phyloP scores from a whole-genome alignment of 2,888 invertebrate species.

The Ormyrus nitidulus region DNA sequence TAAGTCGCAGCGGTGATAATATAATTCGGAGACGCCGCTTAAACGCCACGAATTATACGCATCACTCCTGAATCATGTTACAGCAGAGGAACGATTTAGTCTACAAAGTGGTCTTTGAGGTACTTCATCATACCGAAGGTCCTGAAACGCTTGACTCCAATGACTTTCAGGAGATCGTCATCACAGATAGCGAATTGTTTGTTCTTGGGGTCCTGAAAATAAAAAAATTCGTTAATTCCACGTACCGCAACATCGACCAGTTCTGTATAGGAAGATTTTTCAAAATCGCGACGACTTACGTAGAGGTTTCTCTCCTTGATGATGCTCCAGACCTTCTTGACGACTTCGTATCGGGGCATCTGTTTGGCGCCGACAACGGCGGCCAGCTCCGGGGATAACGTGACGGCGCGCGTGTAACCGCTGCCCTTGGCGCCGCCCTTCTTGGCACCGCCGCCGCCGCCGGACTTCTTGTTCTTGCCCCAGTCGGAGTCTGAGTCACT shows the following conservation, averaged over 20 bases:
- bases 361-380: slow-evolving; percentile 89
- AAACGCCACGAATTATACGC: slow-evolving; percentile 51
- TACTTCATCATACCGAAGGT: slow-evolving; percentile 99
- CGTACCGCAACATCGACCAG: neutral
- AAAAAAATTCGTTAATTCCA: slow-evolving; percentile 31
- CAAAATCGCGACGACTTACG: slow-evolving; percentile 72
- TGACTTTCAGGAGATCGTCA: slow-evolving; percentile 90
- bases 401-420: slow-evolving; percentile 90
- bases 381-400: slow-evolving; percentile 89
- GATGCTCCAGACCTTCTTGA: slow-evolving; percentile 92
- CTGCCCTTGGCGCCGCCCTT: slow-evolving; percentile 83
- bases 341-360: slow-evolving; percentile 92
- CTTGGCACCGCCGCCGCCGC: slow-evolving; percentile 77
- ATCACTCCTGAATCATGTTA: slow-evolving; percentile 57
- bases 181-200: slow-evolving; percentile 97
- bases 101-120: slow-evolving; percentile 91
- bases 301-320: slow-evolving; percentile 92
- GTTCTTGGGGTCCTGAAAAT: slow-evolving; percentile 89
- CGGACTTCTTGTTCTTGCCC: slow-evolving; percentile 77
- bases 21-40: neutral
- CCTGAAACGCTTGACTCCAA: slow-evolving; percentile 94
- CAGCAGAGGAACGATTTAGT: slow-evolving; percentile 74
- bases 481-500: slow-evolving; percentile 84
- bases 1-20: neutral
- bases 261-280: neutral